A percentile compares a stretch with the other conserved stretches of the same genome.
phyloP scores from a whole-genome alignment of 2,888 invertebrate genomes.

The Dyspetes luteomarginatus region DNA sequence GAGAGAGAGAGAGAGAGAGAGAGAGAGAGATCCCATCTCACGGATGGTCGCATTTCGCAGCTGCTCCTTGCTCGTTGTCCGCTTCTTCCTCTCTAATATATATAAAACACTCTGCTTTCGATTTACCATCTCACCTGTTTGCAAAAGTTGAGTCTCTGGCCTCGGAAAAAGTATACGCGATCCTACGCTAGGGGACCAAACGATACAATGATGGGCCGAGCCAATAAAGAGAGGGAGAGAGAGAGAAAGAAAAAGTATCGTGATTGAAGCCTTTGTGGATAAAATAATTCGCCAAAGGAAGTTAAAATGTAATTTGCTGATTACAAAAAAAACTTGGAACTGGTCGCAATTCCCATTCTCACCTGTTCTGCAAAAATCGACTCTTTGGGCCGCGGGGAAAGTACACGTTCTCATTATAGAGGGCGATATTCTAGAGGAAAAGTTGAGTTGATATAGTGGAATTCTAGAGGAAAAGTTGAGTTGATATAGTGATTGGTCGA shows the following conservation, averaged over 20 bases:
- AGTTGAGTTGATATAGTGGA: too few species aligned
- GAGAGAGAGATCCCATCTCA: slow-evolving; percentile 60
- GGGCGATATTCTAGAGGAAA: too few species aligned
- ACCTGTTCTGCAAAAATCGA: too few species aligned
- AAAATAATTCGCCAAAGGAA: not conserved
- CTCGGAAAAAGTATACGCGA: slow-evolving; percentile 18
- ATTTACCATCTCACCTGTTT: slow-evolving; percentile 38
- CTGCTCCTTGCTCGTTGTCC: slow-evolving; percentile 59
- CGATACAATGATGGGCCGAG: slow-evolving; percentile 12
- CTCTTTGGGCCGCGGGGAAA: too few species aligned
- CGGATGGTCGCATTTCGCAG: slow-evolving; percentile 65
- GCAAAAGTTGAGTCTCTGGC: slow-evolving; percentile 29
- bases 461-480: too few species aligned
- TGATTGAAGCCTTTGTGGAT: too few species aligned
- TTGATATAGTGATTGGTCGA: too few species aligned
- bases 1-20: slow-evolving; percentile 4
- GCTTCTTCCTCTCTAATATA: slow-evolving; percentile 24
- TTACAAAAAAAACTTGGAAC: too few species aligned
- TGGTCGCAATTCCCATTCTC: not conserved
- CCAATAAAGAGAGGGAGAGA: not conserved
- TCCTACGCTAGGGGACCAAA: not conserved
- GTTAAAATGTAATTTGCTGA: too few species aligned
- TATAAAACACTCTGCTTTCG: slow-evolving; percentile 21
- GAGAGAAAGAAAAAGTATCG: not conserved
- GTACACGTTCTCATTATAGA: too few species aligned